Percentiles rank a stretch among this genome's conserved stretches.
These are phyloP conservation scores for Eleginops maclovinus DNA, from an alignment of 2,113 vertebrate species.

Conservation along the genomic window DNA sequence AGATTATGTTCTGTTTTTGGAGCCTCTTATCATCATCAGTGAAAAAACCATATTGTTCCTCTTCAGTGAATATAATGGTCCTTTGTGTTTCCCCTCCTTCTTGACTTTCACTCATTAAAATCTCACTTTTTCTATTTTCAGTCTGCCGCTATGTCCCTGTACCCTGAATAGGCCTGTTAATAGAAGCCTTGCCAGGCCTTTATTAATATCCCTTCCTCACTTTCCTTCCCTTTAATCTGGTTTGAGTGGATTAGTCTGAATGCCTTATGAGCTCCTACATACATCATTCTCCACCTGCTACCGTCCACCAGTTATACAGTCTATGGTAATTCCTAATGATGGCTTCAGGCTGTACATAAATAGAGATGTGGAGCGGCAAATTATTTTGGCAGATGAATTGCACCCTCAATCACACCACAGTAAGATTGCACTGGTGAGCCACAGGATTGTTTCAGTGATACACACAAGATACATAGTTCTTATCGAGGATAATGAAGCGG, in stretches of 20 bases:
- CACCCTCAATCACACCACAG: slow-evolving; percentile 10
- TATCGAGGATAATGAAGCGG: neutral
- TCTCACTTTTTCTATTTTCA: slow-evolving; percentile 40
- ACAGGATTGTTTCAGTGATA: neutral
- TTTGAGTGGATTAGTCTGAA: slow-evolving; percentile 47
- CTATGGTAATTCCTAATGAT: slow-evolving; percentile 9
- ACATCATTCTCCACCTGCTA: slow-evolving; percentile 47
- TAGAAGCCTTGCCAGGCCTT: slow-evolving; percentile 24
- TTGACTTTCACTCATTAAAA: slow-evolving; percentile 38
- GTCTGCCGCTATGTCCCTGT: slow-evolving; percentile 19
- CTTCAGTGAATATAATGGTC: neutral
- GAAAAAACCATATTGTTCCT: neutral
- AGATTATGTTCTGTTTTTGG: slow-evolving; percentile 1
- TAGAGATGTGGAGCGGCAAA: slow-evolving; percentile 45
- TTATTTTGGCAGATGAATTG: slow-evolving; percentile 48
- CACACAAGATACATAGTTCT: neutral
- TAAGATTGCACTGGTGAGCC: slow-evolving; percentile 1
- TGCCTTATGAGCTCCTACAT: slow-evolving; percentile 57
- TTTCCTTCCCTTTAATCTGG: slow-evolving; percentile 38
- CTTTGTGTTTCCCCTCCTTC: slow-evolving; percentile 1
- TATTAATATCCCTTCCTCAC: slow-evolving; percentile 54
- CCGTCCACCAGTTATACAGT: slow-evolving; percentile 25
- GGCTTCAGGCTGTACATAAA: slow-evolving; percentile 47
- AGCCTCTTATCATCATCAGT: slow-evolving; percentile 12
- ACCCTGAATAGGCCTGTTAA: slow-evolving; percentile 20